Conservation (phyloP, 2,113 vertebrate species). For the Heterocephalus glaber region DNA sequence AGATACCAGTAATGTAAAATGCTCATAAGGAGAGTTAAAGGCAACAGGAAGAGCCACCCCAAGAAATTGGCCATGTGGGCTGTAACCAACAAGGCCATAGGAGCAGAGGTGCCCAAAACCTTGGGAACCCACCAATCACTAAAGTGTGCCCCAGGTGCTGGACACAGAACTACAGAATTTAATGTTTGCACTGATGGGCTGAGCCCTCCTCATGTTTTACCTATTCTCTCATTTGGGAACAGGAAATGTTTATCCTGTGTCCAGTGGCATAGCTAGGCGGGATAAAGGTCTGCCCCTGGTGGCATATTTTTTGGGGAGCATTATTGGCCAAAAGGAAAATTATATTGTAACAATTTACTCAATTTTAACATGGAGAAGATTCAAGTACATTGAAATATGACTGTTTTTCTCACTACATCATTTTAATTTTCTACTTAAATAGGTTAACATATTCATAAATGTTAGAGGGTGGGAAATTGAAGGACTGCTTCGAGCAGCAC, state of each 20-base stretch:
- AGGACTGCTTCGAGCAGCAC: background rate
- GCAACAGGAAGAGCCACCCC: background rate
- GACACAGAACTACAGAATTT: background rate
- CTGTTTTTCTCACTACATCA: background rate
- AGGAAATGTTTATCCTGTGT: background rate
- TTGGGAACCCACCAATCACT: background rate
- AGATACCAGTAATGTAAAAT: background rate
- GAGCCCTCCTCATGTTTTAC: background rate
- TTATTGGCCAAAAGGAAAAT: background rate
- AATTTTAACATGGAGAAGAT: background rate
- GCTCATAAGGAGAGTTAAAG: background rate
- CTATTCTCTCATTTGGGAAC: background rate
- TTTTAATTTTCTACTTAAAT: background rate
- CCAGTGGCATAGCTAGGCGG: background rate
- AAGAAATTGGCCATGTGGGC: too few relatives aligned
- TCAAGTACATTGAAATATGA: background rate
- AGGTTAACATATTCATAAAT: background rate
- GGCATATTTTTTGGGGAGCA: background rate
- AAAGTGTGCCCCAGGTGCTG: background rate
- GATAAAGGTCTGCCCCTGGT: background rate
- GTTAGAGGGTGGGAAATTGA: background rate
- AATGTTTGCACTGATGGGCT: background rate
- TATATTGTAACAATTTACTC: background rate
- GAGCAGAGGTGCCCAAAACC: background rate
- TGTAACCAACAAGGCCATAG: background rate